Evolutionary conservation across 2,888 invertebrate species (phyloP).

Genomic region (Cylloceria caligata): DNA sequence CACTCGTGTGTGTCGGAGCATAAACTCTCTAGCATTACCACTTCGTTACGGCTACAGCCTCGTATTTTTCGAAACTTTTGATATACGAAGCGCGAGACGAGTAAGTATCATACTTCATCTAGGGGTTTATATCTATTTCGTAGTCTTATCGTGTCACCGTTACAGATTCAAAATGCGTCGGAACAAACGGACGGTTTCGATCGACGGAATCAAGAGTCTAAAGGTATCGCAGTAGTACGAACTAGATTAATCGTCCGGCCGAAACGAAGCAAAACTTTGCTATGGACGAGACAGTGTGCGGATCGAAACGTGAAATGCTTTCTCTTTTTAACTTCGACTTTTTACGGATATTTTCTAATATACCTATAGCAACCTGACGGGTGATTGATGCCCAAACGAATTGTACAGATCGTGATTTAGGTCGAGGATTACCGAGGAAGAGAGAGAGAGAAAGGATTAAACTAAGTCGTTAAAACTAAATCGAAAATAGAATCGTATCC

Average conservation of each 20-base stretch:
- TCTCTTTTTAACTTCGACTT: slow-evolving; percentile 67
- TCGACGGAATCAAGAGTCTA: slow-evolving; percentile 3
- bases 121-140: slow-evolving; percentile 4
- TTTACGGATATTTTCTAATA: slow-evolving; percentile 44
- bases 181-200: slow-evolving; percentile 6
- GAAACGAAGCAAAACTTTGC: slow-evolving; percentile 44
- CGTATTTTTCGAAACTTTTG: slow-evolving; percentile 74
- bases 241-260: slow-evolving; percentile 51
- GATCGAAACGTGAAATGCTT: slow-evolving; percentile 66
- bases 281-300: slow-evolving; percentile 20
- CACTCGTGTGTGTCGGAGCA: slow-evolving; percentile 82
- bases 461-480: slow-evolving; percentile 15
- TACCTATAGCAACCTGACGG: background rate
- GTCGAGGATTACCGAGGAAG: slow-evolving; percentile 28
- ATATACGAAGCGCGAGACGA: slow-evolving; percentile 50
- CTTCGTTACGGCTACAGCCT: slow-evolving; percentile 77
- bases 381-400: slow-evolving; percentile 10
- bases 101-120: slow-evolving; percentile 22
- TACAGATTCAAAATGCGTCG: background rate
- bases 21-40: slow-evolving; percentile 78
- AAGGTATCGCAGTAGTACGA: slow-evolving; percentile 7
- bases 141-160: background rate
- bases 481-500: background rate
- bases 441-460: slow-evolving; percentile 3
- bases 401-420: slow-evolving; percentile 22